phyloP scores from a whole-genome alignment of 2,113 vertebrate species.

The Mustela lutreola region DNA sequence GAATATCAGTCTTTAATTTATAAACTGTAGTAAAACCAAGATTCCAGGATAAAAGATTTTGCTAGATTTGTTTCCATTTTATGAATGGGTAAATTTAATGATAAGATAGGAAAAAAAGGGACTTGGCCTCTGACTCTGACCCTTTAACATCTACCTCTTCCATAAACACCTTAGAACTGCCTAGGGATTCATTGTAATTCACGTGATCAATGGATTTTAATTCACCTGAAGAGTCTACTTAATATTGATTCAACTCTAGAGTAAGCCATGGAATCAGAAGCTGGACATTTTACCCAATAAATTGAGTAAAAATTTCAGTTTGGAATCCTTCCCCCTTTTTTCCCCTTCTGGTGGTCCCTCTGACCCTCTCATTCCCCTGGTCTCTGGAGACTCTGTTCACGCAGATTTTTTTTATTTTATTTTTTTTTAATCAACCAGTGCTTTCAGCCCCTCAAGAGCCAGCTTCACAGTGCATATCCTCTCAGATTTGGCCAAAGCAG shows the following conservation, averaged over 20 bases:
- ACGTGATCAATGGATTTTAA: neutral
- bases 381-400: neutral
- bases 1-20: conserved; percentile 5
- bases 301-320: neutral
- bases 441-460: neutral
- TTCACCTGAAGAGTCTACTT: neutral
- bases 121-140: neutral
- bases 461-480: neutral
- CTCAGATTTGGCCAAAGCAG: neutral
- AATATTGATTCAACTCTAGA: neutral
- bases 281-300: neutral
- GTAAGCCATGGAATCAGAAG: neutral
- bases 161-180: neutral
- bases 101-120: neutral
- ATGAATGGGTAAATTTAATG: neutral
- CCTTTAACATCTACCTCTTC: neutral
- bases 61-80: neutral
- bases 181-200: neutral
- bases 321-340: neutral
- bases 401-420: no score
- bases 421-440: neutral
- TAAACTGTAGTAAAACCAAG: neutral
- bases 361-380: neutral
- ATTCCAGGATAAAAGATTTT: neutral
- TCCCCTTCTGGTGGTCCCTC: neutral